A percentile compares a stretch with the other conserved stretches of the same genome.
phyloP scores from a whole-genome alignment of 2,888 invertebrate genomes.

The Archaeoteleia sp. region DNA sequence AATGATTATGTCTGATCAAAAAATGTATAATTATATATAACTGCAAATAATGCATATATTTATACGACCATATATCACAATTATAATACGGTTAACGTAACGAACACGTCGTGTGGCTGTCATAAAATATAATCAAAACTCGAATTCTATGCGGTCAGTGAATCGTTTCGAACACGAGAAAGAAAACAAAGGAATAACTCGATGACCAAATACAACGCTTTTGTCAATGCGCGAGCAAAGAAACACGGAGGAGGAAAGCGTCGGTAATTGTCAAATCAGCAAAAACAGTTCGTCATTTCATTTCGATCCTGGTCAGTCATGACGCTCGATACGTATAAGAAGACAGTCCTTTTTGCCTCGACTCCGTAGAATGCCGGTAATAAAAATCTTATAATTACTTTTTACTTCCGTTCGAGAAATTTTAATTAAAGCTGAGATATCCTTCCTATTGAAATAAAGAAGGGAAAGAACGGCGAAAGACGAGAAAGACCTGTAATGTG shows the following conservation, averaged over 20 bases:
- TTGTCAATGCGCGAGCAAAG: conserved; percentile 27
- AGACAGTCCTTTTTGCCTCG: conserved; percentile 48
- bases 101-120: no score
- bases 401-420: conserved; percentile 67
- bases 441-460: conserved; percentile 57
- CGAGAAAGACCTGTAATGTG: conserved; percentile 51
- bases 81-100: no score
- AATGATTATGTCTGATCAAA: no score
- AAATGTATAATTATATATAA: no score
- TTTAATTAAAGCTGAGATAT: conserved; percentile 69
- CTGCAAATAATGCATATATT: no score
- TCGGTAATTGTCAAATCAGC: conserved; percentile 66
- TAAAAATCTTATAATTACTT: conserved; percentile 70
- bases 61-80: no score
- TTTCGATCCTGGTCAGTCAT: conserved; percentile 60
- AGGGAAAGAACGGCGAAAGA: conserved; percentile 21
- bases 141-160: no score
- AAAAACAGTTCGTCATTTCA: conserved; percentile 69
- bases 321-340: conserved; percentile 47
- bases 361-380: conserved; percentile 57
- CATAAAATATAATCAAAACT: no score
- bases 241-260: conserved; percentile 44
- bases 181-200: no score
- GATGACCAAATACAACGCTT: conserved; percentile 41
- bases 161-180: no score